Conservation (phyloP, 2,113 vertebrate genomes). For the Melanotaenia duboulayi region DNA sequence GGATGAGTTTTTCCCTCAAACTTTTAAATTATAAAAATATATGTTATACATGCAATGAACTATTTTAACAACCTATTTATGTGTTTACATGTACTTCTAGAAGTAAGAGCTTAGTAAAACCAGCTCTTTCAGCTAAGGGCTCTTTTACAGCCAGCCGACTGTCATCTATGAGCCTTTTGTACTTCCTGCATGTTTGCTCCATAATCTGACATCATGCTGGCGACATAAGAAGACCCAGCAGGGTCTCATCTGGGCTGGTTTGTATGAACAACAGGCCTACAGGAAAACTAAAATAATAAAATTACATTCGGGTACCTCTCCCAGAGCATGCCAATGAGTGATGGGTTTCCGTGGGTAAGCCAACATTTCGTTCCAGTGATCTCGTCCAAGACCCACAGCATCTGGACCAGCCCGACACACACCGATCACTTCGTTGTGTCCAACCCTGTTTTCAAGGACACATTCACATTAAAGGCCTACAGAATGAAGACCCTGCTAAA, state of each 20-base stretch:
- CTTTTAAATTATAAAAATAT: not conserved
- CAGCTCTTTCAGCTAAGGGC: too few species aligned
- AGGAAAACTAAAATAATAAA: not conserved
- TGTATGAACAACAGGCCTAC: too few species aligned
- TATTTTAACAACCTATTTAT: not conserved
- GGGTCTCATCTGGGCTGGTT: too few species aligned
- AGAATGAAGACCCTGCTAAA: not conserved
- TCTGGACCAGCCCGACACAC: conserved; percentile 93
- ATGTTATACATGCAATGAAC: not conserved
- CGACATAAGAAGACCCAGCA: too few species aligned
- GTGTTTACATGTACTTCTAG: too few species aligned
- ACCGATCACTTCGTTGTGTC: conserved; percentile 98
- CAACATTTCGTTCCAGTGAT: conserved; percentile 99
- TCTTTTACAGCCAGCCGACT: too few species aligned
- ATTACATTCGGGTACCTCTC: conserved; percentile 86
- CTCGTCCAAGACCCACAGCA: conserved; percentile 93
- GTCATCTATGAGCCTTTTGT: too few species aligned
- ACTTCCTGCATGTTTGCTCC: too few species aligned
- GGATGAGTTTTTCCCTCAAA: not conserved
- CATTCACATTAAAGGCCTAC: not conserved
- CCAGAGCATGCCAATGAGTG: conserved; percentile 95
- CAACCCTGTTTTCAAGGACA: conserved; percentile 84
- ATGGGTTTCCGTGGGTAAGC: conserved; percentile 97
- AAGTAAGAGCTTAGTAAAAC: too few species aligned
- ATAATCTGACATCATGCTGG: too few species aligned